phyloP scores from a whole-genome alignment of 2,113 vertebrate genomes.

The Corvus moneduloides region DNA sequence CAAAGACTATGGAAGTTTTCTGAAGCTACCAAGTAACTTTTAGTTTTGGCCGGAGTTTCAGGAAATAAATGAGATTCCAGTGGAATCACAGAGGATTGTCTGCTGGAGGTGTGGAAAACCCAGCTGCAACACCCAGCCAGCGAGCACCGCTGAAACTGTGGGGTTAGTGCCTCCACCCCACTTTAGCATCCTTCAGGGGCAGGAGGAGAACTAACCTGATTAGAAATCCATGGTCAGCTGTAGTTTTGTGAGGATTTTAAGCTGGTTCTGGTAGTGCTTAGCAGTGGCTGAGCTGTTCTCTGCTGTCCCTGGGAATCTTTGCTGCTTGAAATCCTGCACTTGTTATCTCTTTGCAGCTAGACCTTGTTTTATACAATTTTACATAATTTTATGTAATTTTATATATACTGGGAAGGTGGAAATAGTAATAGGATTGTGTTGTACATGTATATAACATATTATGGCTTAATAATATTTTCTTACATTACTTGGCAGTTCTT shows the following conservation, averaged over 20 bases:
- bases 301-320: background rate
- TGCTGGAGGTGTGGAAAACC: background rate
- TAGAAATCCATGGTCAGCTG: background rate
- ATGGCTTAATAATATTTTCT: background rate
- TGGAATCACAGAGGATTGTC: background rate
- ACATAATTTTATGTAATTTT: background rate
- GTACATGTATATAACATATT: background rate
- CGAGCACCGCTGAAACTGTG: fast-evolving
- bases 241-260: background rate
- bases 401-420: background rate
- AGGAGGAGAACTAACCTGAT: background rate
- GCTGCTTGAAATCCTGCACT: background rate
- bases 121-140: background rate
- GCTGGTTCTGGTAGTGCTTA: background rate
- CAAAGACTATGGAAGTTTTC: background rate
- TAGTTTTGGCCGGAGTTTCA: background rate
- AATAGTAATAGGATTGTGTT: background rate
- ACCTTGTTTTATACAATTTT: background rate
- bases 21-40: background rate
- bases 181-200: background rate
- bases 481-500: background rate
- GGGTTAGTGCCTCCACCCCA: background rate
- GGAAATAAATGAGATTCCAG: background rate
- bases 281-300: background rate
- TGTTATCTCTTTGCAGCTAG: background rate